Percentiles rank a stretch among this genome's conserved stretches.
Conservation (phyloP, 2,113 vertebrate genomes). For the Eptesicus fuscus region DNA sequence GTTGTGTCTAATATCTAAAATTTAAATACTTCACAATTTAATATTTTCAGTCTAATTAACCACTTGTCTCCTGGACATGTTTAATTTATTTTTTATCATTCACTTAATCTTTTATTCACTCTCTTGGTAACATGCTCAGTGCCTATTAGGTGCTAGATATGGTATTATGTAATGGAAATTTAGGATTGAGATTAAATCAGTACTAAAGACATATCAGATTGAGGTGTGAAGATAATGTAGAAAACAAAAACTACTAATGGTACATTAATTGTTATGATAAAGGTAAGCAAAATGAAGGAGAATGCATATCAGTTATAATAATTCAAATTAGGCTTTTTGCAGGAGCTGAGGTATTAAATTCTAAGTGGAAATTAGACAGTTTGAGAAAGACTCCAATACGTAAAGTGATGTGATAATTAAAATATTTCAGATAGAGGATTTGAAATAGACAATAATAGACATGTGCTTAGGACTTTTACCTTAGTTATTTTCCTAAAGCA, state of each 20-base stretch:
- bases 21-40: background rate
- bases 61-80: background rate
- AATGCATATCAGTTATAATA: background rate
- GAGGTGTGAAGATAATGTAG: background rate
- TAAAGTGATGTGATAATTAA: background rate
- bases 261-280: background rate
- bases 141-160: background rate
- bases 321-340: background rate
- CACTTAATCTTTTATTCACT: background rate
- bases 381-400: background rate
- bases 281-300: background rate
- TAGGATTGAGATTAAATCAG: background rate
- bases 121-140: background rate
- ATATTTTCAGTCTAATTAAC: background rate
- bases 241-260: background rate
- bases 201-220: background rate
- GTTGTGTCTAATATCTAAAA: background rate
- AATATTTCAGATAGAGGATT: background rate
- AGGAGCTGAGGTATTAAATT: background rate
- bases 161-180: background rate
- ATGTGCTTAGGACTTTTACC: background rate
- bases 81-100: background rate
- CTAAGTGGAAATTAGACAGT: background rate
- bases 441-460: background rate
- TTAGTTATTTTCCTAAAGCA: background rate